A percentile compares a stretch with the other conserved stretches of the same genome.
Conservation (phyloP, 2,888 invertebrate genomes). For the Yponomeuta plumbellus region DNA sequence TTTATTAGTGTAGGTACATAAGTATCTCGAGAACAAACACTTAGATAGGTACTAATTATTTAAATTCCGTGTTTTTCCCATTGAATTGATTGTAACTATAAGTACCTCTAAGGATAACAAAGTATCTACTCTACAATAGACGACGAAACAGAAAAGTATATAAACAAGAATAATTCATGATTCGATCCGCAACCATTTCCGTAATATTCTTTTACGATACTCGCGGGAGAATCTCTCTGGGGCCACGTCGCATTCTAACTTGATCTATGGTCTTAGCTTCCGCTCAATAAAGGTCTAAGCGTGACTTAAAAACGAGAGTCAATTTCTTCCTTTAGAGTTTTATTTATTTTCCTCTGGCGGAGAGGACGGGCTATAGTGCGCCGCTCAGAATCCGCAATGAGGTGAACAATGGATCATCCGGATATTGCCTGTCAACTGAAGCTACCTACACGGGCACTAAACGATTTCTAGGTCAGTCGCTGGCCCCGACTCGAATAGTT, state of each 20-base stretch:
- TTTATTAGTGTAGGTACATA: too few species aligned
- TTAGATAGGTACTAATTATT: too few species aligned
- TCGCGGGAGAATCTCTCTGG: neutral
- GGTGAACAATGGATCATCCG: conserved; percentile 71
- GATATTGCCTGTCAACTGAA: conserved; percentile 69
- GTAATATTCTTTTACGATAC: conserved; percentile 1
- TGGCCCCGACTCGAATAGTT: conserved; percentile 5
- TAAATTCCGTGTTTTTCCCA: too few species aligned
- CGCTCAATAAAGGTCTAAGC: conserved; percentile 9
- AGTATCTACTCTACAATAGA: neutral
- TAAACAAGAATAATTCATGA: neutral
- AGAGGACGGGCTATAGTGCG: conserved; percentile 20
- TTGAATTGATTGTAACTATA: too few species aligned
- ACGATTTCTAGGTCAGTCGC: conserved; percentile 37
- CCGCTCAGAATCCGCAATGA: conserved; percentile 66
- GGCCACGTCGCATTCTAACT: neutral
- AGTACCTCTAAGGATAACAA: neutral
- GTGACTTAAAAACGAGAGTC: conserved; percentile 9
- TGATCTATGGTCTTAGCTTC: conserved; percentile 6
- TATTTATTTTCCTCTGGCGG: conserved; percentile 4
- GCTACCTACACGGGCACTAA: conserved; percentile 39
- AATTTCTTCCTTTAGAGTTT: conserved; percentile 8
- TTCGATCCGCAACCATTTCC: neutral
- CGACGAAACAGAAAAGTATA: neutral
- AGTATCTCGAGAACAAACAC: too few species aligned